These are phyloP conservation scores for Nowickia ferox DNA, from an alignment of 2,888 invertebrate genomes.

Conservation along the genomic window DNA sequence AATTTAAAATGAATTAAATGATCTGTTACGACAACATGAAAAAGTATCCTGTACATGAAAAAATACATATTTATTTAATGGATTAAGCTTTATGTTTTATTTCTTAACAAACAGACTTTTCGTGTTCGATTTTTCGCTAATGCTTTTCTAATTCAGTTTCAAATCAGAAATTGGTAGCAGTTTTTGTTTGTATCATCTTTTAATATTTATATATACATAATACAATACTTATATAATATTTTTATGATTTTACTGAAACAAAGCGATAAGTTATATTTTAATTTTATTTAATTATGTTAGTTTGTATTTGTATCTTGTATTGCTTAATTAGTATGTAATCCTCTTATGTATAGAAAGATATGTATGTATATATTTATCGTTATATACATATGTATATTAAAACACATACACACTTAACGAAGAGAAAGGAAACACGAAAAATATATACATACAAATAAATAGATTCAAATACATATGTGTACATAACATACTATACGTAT, in stretches of 20 bases:
- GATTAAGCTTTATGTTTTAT: conserved; percentile 31
- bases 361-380: conserved; percentile 45
- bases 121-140: conserved; percentile 12
- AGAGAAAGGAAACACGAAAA: conserved; percentile 36
- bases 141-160: not conserved
- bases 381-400: conserved; percentile 33
- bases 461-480: conserved; percentile 24
- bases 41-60: conserved; percentile 7
- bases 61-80: conserved; percentile 29
- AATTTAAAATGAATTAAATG: conserved; percentile 10
- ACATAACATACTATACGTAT: conserved; percentile 19
- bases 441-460: conserved; percentile 21
- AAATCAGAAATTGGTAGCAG: conserved; percentile 33
- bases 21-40: not conserved
- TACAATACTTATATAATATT: conserved; percentile 21
- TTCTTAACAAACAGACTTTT: conserved; percentile 5
- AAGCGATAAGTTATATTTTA: conserved; percentile 63
- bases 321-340: conserved; percentile 69
- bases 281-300: conserved; percentile 70
- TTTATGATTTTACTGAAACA: conserved; percentile 56
- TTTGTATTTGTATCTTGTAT: conserved; percentile 67
- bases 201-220: conserved; percentile 30
- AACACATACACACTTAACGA: conserved; percentile 10
- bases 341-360: conserved; percentile 49
- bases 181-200: conserved; percentile 42